These are phyloP conservation scores for Zaprionus tsacasi DNA, from an alignment of 1,140 invertebrate genomes.

Conservation along the genomic window DNA sequence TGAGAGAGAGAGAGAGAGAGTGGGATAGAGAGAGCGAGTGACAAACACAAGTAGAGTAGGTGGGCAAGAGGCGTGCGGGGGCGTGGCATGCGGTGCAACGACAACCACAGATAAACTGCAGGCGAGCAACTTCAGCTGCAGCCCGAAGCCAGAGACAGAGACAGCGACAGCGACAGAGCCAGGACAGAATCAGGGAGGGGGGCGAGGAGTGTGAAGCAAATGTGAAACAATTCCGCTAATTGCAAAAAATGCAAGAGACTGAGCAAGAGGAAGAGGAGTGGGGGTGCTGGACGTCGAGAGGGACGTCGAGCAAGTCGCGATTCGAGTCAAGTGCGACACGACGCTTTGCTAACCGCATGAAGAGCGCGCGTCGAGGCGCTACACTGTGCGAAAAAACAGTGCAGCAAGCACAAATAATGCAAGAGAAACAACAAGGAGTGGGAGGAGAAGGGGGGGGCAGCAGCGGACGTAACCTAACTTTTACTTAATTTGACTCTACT, in stretches of 20 bases:
- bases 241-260: conserved; percentile 64
- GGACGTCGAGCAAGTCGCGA: not conserved
- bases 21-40: conserved; percentile 12
- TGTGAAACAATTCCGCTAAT: conserved; percentile 81
- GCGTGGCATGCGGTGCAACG: conserved; percentile 1
- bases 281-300: not conserved
- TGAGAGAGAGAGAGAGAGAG: not conserved
- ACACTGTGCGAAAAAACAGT: conserved; percentile 36
- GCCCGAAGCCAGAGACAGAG: not conserved
- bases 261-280: conserved; percentile 4
- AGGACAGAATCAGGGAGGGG: not conserved
- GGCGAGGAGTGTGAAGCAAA: conserved; percentile 53
- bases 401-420: not conserved
- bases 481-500: conserved; percentile 58
- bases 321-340: conserved; percentile 36
- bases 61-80: not conserved
- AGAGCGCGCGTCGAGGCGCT: conserved; percentile 41
- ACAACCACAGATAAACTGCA: conserved; percentile 75
- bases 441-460: not conserved
- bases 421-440: not conserved
- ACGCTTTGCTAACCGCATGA: conserved; percentile 41
- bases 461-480: conserved; percentile 42
- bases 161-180: not conserved
- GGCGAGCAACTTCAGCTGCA: conserved; percentile 27
- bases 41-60: conserved; percentile 17